Evolutionary conservation across 1,140 invertebrate genomes (phyloP).

Genomic region (Nilaparvata lugens): DNA sequence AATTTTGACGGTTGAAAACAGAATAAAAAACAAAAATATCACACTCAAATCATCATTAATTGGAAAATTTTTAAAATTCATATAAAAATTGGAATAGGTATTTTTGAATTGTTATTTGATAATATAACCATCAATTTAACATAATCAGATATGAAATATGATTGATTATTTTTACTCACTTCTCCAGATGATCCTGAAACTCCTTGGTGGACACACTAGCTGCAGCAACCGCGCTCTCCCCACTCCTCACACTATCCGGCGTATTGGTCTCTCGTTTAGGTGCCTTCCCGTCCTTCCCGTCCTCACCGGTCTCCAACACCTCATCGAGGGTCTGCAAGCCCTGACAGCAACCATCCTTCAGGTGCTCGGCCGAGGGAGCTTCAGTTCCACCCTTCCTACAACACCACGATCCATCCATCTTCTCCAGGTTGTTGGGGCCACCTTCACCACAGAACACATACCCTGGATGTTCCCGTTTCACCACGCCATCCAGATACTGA

Average conservation of each 20-base stretch:
- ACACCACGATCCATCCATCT: conserved; percentile 52
- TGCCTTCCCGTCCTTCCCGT: conserved; percentile 21
- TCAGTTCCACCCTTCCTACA: conserved; percentile 56
- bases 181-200: conserved; percentile 19
- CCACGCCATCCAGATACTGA: conserved; percentile 10
- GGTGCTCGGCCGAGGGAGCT: conserved; percentile 55
- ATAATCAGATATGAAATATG: no score
- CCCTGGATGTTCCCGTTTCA: conserved; percentile 24
- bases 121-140: no score
- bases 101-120: no score
- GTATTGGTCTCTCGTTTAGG: conserved; percentile 8
- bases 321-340: conserved; percentile 53
- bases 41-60: no score
- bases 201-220: conserved; percentile 15
- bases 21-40: no score
- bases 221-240: no score
- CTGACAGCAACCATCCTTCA: conserved; percentile 58
- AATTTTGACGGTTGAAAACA: no score
- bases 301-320: conserved; percentile 41
- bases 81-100: no score
- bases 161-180: no score
- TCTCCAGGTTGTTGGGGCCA: conserved; percentile 47
- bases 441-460: conserved; percentile 56
- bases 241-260: neutral
- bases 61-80: no score